A percentile compares a stretch with the other conserved stretches of the same genome.
These are phyloP conservation scores for Drosophila littoralis DNA, from an alignment of 1,140 invertebrate species.

Conservation along the genomic window DNA sequence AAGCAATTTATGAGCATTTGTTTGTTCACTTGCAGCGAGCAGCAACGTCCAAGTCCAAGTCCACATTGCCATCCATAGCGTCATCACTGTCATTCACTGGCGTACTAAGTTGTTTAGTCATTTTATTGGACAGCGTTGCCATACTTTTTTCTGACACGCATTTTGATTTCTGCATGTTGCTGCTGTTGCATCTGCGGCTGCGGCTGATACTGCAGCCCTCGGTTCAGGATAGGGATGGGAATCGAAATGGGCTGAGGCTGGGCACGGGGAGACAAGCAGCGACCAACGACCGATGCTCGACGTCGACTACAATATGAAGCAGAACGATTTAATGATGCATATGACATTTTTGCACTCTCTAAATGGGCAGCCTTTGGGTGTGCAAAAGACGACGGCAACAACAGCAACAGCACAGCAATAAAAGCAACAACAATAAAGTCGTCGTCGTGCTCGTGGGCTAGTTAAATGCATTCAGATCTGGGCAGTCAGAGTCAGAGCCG, in stretches of 20 bases:
- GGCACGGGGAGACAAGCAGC: not conserved
- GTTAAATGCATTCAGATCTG: slow-evolving; percentile 53
- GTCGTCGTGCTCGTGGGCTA: slow-evolving; percentile 53
- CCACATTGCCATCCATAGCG: not conserved
- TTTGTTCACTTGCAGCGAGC: slow-evolving; percentile 27
- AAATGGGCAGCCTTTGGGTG: slow-evolving; percentile 71
- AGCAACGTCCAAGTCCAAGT: not conserved
- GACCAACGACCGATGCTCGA: slow-evolving; percentile 45
- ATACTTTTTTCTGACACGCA: slow-evolving; percentile 62
- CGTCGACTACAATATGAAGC: slow-evolving; percentile 80
- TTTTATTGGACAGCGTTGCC: slow-evolving; percentile 79
- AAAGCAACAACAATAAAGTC: slow-evolving; percentile 53
- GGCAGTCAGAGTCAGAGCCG: slow-evolving; percentile 20
- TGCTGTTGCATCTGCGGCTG: not conserved
- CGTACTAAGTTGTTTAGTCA: slow-evolving; percentile 75
- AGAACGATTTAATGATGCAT: slow-evolving; percentile 84
- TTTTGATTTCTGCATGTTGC: slow-evolving; percentile 51
- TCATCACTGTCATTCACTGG: slow-evolving; percentile 4
- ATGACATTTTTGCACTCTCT: slow-evolving; percentile 84
- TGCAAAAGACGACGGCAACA: slow-evolving; percentile 26
- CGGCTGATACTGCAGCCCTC: too few relatives aligned
- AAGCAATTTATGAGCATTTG: slow-evolving; percentile 75
- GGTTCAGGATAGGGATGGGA: slow-evolving; percentile 19
- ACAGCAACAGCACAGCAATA: slow-evolving; percentile 42
- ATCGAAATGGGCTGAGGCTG: slow-evolving; percentile 2